Base-by-base conservation (phyloP, 2,888 invertebrate genomes). In the Platypus cylindrus region DNA sequence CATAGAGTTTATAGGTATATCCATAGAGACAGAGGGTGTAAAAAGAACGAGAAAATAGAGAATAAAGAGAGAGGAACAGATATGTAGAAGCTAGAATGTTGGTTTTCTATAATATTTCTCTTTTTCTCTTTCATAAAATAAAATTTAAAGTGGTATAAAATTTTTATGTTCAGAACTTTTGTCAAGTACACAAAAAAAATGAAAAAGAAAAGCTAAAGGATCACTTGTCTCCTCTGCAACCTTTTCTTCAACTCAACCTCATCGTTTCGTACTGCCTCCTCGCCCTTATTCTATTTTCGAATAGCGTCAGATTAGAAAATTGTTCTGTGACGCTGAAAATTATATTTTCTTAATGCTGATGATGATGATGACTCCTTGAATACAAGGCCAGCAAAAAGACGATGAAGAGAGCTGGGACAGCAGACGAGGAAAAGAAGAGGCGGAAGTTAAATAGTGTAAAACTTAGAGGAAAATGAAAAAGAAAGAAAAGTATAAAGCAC, bases 241-340 rank as follows among this genome's bases (percentile, higher is more conserved):
- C n/a, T n/a, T n/a, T n/a, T n/a, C n/a, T n/a, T n/a, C n/a, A n/a
- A n/a, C n/a, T n/a, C n/a, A n/a, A n/a, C n/a, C n/a, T n/a, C n/a
- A n/a, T n/a, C n/a, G n/a, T n/a, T n/a, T n/a, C n/a, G n/a, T n/a
- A n/a, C n/a, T n/a, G n/a, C n/a, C n/a, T n/a, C n/a, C n/a, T n/a
- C n/a, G n/a, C n/a, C 12, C 27, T 7, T 9, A 8, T 9, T 9
- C 22, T 22, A 8, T 9, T 8, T 8, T 9, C 22, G 22, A 9
- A 22, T 8, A 22, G 22, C n/a, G n/a, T n/a, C 32, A 40, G 40
- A 43, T 40, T 36, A 45, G 43, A 41, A 42, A 46, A 46, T 46
- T 45, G 46, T 39, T 38, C 46, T 32, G 25, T 38, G 42, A 44
- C 38, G 45, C 41, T 38, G 44, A 43, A 46, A 46, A 46, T 46